Conservation (phyloP, 2,113 vertebrate species). For the Nannobrachium achirus region DNA sequence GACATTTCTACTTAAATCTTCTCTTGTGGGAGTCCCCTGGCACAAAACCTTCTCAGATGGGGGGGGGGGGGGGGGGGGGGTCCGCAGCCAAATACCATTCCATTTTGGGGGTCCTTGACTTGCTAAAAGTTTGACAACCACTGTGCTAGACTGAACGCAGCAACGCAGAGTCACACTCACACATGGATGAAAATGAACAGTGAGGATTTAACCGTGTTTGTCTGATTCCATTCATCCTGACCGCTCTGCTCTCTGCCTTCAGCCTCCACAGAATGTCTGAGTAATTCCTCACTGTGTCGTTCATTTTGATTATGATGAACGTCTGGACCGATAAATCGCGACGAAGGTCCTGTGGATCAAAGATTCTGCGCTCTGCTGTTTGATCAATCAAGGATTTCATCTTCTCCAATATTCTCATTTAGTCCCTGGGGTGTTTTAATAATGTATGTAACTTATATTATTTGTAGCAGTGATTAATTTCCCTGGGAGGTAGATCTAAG, state of each 20-base stretch:
- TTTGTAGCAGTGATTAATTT: conserved; percentile 64
- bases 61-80: too few species aligned
- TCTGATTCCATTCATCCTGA: conserved; percentile 23
- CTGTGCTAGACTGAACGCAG: too few species aligned
- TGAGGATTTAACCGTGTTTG: not conserved
- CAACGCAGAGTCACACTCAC: too few species aligned
- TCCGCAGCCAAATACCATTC: too few species aligned
- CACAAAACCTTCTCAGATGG: too few species aligned
- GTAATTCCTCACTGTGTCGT: not conserved
- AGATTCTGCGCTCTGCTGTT: conserved; percentile 36
- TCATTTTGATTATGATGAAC: conserved; percentile 35
- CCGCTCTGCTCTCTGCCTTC: conserved; percentile 23
- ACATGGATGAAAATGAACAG: too few species aligned
- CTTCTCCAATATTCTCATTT: conserved; percentile 50
- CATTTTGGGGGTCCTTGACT: too few species aligned
- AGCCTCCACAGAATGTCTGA: conserved; percentile 4
- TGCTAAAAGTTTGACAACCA: too few species aligned
- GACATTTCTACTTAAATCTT: too few species aligned
- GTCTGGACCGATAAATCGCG: conserved; percentile 47
- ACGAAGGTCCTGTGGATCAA: conserved; percentile 55
- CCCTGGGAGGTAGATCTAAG: conserved; percentile 52
- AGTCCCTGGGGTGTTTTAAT: conserved; percentile 49
- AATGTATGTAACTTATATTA: conserved; percentile 64
- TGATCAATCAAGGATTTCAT: conserved; percentile 54
- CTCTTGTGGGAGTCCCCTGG: too few species aligned